Conservation (phyloP, 2,888 invertebrate species). For the Serripes groenlandicus region DNA sequence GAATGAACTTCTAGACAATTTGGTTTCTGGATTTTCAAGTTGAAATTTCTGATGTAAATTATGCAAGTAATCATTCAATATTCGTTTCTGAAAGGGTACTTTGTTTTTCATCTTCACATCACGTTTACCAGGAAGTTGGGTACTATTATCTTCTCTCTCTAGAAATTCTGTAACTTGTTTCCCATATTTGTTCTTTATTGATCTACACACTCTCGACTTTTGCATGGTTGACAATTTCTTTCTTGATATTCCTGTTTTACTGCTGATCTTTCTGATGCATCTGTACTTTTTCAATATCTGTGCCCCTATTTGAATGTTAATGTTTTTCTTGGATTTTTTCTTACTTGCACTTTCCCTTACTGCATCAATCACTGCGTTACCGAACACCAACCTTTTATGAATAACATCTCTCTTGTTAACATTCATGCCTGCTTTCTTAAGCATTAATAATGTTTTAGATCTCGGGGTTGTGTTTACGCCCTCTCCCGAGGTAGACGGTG, state of each 20-base stretch:
- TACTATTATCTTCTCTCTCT: conserved; percentile 16
- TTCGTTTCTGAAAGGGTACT: conserved; percentile 23
- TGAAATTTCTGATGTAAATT: conserved; percentile 27
- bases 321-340: neutral
- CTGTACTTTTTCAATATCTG: neutral
- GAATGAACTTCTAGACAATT: conserved; percentile 30
- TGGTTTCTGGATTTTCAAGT: conserved; percentile 34
- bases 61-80: conserved; percentile 33
- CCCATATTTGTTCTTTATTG: conserved; percentile 8
- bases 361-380: too few species aligned
- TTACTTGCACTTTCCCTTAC: too few species aligned
- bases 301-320: neutral
- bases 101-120: neutral
- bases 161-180: neutral
- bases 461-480: neutral
- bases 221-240: neutral
- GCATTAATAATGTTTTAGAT: neutral
- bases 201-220: neutral
- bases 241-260: neutral
- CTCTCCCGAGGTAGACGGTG: neutral
- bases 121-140: neutral
- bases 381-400: neutral
- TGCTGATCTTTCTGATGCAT: neutral
- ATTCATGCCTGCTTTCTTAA: conserved; percentile 1
- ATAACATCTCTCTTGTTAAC: neutral